Evolutionary conservation across 1,140 invertebrate genomes (phyloP), one percentile per base, ranked within the genome.

Genomic region (Diorhabda sublineata): DNA sequence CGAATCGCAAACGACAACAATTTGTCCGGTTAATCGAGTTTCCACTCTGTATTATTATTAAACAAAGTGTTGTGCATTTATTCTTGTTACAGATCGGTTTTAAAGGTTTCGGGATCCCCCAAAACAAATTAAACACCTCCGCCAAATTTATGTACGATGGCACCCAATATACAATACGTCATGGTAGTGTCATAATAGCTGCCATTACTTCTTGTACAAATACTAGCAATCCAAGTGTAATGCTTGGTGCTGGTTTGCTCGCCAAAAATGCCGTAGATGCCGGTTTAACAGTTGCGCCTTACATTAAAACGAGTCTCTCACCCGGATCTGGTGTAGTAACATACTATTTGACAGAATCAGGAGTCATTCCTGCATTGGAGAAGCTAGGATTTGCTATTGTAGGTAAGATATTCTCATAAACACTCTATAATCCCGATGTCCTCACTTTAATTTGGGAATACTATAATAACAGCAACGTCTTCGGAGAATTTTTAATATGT

Each of bases 141-240:
- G 90, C 89, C 0, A 89, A 89, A 71, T 94, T 99, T 79, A 85
- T 89, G 26, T 95, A 85, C 82, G 90, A 95, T 73, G 92, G 90
- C 2, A 85, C 90, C 70, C 89, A 94, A 73, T 97, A 97, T 79
- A 87, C 82, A n/a, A 83, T 99, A 41, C 86, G 80, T 2, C 97
- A 99, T 82, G 97, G 97, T 4, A 96, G 94, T 1, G 96, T 99
- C 6, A 92, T 99, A 11, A 98, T 99, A 74, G 95, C 96, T 0
- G 96, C 97, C 41, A 98, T 99, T 72, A 99, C 97, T 1, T 95
- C 92, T 58, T 99, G 97, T 83, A 99, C 97, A 9, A 99, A 99
- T 81, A 99, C 97, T 2, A 95, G 92, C 70, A 99, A 99, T 82
- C 97, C 98, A 0, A 96, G 93, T 72, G 96, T 98, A 4, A 98